Base-by-base conservation (phyloP, 2,888 invertebrate genomes). In the Pollenia angustigena region DNA sequence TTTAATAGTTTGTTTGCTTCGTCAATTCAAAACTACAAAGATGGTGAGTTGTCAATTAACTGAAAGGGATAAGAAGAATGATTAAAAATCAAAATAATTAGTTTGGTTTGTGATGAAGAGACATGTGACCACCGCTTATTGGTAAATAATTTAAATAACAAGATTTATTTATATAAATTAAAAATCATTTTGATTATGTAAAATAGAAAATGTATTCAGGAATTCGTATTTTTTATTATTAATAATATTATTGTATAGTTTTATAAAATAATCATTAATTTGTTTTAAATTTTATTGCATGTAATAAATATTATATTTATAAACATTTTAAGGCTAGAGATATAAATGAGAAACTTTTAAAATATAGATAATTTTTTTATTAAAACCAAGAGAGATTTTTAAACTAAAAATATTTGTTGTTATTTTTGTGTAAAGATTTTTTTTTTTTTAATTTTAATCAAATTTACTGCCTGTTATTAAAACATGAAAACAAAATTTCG, bases 51-150 rank as follows among this genome's bases (percentile, higher is more conserved):
- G 42, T 46, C 54, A 71, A 64, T 14, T 11, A 46, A 9, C 32
- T 52, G 1, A 7, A 40, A 46, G 2, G 32, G 10, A 10, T 7
- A 12, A 66, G 12, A 54, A 69, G 32, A 14, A 4, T 60, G 10
- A 58, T 32, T 40, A 23, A n/a, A 18, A n/a, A 42, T 50, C 18
- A 11, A 79, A 60, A 23, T 56, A 50, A 72, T 54, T 18, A 40
- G 12, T 46, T 75, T 82, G 79, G 40, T 74, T 81, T 87, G 87
- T 87, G 87, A 87, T 87, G 84, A 60, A 56, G 83, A 68, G 56
- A 84, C 81, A 69, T 84, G 87, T 87, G 81, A 84, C 87, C 87
- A 87, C 87, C 87, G 87, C 87, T 84, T 68, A 74, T 81, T 87
- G 83, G 81, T 84, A 80, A 80, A 69, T 62, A 50, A 16, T 80